Evolutionary conservation across 1,140 invertebrate species (phyloP).

Genomic region (Brachionus rotundiformis): DNA sequence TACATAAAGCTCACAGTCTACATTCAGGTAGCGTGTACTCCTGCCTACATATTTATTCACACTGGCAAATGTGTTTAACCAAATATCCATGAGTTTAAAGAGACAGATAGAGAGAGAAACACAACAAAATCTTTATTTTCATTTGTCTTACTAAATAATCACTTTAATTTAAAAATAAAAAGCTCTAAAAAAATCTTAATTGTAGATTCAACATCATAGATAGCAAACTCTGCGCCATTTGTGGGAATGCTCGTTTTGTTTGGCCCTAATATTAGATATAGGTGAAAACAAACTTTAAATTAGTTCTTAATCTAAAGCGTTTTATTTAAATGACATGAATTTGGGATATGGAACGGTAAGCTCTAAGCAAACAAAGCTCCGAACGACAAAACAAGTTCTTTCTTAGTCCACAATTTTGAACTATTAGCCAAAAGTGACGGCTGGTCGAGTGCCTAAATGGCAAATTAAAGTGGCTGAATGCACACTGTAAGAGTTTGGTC

Average conservation of each 20-base stretch:
- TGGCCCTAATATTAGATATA: constrained; percentile 14
- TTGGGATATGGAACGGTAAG: constrained; percentile 10
- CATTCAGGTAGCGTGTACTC: not conserved
- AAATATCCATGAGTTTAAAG: not conserved
- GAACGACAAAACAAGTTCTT: not conserved
- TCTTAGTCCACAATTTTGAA: not conserved
- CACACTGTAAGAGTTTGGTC: not conserved
- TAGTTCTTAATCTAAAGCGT: constrained; percentile 15
- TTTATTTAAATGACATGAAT: constrained; percentile 14
- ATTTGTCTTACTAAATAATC: not conserved
- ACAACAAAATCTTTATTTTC: not conserved
- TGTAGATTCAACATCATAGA: constrained; percentile 6
- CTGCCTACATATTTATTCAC: constrained; percentile 7
- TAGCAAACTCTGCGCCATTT: not conserved
- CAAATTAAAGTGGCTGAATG: not conserved
- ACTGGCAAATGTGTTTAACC: not conserved
- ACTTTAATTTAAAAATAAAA: not conserved
- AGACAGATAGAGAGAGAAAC: too few relatives aligned
- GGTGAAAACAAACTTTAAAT: constrained; percentile 10
- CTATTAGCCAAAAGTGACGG: not conserved
- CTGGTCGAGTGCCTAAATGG: not conserved
- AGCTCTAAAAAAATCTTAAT: not conserved
- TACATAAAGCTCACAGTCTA: not conserved
- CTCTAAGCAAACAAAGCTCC: not conserved
- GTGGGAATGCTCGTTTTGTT: constrained; percentile 2